A percentile compares a stretch with the other conserved stretches of the same genome.
Conservation (phyloP, 2,888 invertebrate species). For the Synanthedon vespiformis region DNA sequence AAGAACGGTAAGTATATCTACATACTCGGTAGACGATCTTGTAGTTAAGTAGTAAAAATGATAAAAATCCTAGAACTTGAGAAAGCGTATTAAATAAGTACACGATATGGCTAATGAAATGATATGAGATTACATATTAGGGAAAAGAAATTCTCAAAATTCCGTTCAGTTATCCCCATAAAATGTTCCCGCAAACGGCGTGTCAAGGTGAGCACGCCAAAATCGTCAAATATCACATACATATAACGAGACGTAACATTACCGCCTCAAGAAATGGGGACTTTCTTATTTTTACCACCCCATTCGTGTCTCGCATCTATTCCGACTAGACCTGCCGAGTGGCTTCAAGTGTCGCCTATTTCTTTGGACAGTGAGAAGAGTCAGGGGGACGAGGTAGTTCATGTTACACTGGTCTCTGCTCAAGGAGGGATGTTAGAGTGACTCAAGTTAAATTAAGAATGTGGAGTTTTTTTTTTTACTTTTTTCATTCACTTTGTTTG, state of each 20-base stretch:
- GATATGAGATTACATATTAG: no score
- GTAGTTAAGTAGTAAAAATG: no score
- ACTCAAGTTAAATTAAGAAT: slow-evolving; percentile 72
- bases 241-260: slow-evolving; percentile 32
- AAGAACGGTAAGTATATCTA: no score
- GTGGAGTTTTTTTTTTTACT: slow-evolving; percentile 55
- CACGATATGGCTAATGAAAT: no score
- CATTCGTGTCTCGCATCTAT: slow-evolving; percentile 42
- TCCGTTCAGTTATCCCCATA: slow-evolving; percentile 23
- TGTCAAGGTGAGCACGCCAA: slow-evolving; percentile 52
- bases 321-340: slow-evolving; percentile 23
- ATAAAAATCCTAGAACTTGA: no score
- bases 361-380: slow-evolving; percentile 2
- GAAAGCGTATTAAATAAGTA: no score
- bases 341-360: slow-evolving; percentile 9
- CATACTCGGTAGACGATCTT: no score
- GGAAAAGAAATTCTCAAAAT: no score
- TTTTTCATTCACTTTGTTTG: slow-evolving; percentile 57
- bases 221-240: slow-evolving; percentile 46
- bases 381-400: slow-evolving; percentile 14
- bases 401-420: slow-evolving; percentile 21
- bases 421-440: slow-evolving; percentile 63
- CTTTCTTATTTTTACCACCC: slow-evolving; percentile 48
- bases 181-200: slow-evolving; percentile 55
- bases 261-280: slow-evolving; percentile 57